A percentile compares a stretch with the other conserved stretches of the same genome.
Evolutionary conservation across 2,113 vertebrate genomes (phyloP).

Genomic region (Pangasianodon gigas): DNA sequence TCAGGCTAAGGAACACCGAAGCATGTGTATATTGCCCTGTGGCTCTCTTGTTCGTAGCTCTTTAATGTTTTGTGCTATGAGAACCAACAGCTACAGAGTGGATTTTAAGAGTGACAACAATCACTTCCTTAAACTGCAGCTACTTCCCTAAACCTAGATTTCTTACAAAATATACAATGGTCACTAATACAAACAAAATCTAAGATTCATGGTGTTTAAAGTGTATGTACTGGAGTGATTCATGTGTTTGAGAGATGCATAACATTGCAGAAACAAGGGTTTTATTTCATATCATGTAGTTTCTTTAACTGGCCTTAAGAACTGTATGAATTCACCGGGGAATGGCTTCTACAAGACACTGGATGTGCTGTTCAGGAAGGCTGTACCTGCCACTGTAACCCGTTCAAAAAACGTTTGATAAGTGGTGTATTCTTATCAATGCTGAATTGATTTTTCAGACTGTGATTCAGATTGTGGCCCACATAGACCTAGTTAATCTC

Average conservation of each 20-base stretch:
- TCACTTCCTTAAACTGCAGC: constrained; percentile 44
- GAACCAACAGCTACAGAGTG: constrained; percentile 4
- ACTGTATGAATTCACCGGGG: background rate
- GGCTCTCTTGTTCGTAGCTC: background rate
- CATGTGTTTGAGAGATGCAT: background rate
- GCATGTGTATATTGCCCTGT: background rate
- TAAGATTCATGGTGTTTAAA: background rate
- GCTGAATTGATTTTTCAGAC: background rate
- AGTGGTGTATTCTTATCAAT: background rate
- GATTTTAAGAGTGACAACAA: background rate
- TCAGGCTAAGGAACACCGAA: background rate
- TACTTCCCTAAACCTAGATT: constrained; percentile 48
- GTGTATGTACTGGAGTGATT: background rate
- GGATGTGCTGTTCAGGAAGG: background rate
- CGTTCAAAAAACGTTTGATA: background rate
- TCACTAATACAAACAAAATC: constrained; percentile 1
- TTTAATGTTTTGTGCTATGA: constrained; percentile 14
- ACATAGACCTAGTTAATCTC: background rate
- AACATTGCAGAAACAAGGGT: background rate
- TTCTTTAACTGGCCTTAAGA: background rate
- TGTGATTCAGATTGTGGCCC: background rate
- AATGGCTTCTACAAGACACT: background rate
- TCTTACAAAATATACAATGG: background rate
- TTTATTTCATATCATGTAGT: background rate
- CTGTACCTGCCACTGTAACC: background rate